phyloP scores from a whole-genome alignment of 35 echinoderm and acorn worm genomes.

The Amphiura filiformis region DNA sequence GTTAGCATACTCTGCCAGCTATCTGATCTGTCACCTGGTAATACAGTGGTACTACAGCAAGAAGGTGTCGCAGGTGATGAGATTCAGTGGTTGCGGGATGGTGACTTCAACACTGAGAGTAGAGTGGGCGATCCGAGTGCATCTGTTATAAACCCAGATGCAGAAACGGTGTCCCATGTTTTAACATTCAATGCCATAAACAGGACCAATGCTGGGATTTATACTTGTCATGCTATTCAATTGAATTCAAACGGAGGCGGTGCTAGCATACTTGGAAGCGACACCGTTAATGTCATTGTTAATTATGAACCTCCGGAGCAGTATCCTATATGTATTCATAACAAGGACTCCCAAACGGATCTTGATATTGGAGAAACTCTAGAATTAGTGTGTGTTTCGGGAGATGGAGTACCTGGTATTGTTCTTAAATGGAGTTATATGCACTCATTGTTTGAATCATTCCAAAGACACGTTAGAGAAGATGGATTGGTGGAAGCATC shows the following conservation, averaged over 20 bases:
- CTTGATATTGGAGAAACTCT: neutral
- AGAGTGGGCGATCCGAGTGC: too few relatives aligned
- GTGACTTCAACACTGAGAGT: neutral
- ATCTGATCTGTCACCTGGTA: neutral
- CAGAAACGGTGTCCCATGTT: neutral
- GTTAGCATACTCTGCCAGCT: neutral
- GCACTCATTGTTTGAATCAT: neutral
- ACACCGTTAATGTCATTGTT: neutral
- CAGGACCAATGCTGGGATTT: neutral
- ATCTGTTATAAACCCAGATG: neutral
- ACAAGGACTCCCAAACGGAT: neutral
- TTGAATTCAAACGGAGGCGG: neutral
- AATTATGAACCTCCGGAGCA: neutral
- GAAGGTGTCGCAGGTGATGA: neutral
- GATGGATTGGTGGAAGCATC: neutral
- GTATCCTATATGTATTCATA: neutral
- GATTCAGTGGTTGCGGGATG: neutral
- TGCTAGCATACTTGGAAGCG: neutral
- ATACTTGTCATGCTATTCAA: neutral
- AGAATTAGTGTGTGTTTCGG: neutral
- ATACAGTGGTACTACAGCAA: neutral
- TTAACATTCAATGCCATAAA: neutral
- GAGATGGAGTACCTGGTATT: neutral
- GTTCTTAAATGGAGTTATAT: neutral
- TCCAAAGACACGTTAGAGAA: neutral